These are phyloP conservation scores for Meloidogyne floridensis DNA, from an alignment of 1,140 invertebrate species.

Conservation along the genomic window DNA sequence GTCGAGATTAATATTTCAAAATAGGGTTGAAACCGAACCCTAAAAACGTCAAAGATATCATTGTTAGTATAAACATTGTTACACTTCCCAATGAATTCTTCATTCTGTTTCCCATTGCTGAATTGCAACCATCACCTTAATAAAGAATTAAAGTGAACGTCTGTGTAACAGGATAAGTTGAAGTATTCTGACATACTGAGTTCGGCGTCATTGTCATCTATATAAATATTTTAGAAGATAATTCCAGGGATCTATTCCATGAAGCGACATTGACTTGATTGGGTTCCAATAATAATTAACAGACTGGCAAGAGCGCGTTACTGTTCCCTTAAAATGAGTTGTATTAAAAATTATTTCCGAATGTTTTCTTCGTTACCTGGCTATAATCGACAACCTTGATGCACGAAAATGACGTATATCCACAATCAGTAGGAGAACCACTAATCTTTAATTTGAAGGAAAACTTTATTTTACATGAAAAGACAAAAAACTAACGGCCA, in stretches of 20 bases:
- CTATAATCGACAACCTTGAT: constrained; percentile 4
- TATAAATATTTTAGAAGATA: not conserved
- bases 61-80: not conserved
- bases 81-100: not conserved
- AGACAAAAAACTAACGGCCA: not conserved
- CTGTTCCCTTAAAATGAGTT: not conserved
- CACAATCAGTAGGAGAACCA: not conserved
- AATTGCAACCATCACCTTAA: constrained; percentile 25
- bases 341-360: too few species aligned
- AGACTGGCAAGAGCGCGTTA: constrained; percentile 27
- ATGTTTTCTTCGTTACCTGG: not conserved
- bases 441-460: not conserved
- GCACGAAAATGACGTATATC: not conserved
- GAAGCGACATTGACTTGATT: too few species aligned
- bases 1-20: not conserved
- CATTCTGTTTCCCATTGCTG: constrained; percentile 1
- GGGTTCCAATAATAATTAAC: not conserved
- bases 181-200: not conserved
- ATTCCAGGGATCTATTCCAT: too few species aligned
- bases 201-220: not conserved
- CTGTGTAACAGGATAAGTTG: not conserved
- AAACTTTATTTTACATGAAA: too few species aligned
- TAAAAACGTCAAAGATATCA: not conserved
- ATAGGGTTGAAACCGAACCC: not conserved
- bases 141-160: not conserved